Conservation (phyloP, 2,888 invertebrate species). For the Steinernema hermaphroditum region DNA sequence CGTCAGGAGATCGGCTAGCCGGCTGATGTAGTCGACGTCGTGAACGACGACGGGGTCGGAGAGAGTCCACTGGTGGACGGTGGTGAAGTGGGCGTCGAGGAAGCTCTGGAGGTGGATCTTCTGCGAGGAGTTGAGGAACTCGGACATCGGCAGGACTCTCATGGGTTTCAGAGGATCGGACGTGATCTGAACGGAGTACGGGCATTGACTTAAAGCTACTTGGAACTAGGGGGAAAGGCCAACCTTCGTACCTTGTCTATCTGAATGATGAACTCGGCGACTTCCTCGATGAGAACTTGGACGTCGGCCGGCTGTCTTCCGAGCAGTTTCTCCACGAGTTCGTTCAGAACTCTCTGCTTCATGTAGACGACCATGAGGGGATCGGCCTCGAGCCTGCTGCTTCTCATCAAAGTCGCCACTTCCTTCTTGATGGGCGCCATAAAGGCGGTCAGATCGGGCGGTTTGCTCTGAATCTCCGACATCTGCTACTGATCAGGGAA, state of each 20-base stretch:
- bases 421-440: conserved; percentile 18
- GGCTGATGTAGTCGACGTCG: conserved; percentile 7
- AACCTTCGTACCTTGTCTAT: conserved; percentile 7
- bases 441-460: not conserved
- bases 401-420: not conserved
- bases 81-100: conserved; percentile 15
- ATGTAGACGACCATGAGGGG: conserved; percentile 23
- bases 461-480: not conserved
- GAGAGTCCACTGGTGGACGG: conserved; percentile 15
- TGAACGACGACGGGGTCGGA: not conserved
- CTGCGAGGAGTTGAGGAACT: not conserved
- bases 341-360: conserved; percentile 21
- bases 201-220: not conserved
- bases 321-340: conserved; percentile 7
- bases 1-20: not conserved
- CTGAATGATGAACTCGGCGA: conserved; percentile 14
- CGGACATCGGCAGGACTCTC: not conserved
- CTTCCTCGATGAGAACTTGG: conserved; percentile 1
- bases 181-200: not conserved
- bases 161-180: not conserved
- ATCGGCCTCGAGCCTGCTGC: not conserved
- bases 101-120: conserved; percentile 10
- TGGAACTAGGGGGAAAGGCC: not conserved
- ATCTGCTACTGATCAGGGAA: not conserved
- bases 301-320: conserved; percentile 14